A percentile compares a stretch with the other conserved stretches of the same genome.
Evolutionary conservation across 1,140 invertebrate species (phyloP).

Genomic region (Ooceraea biroi): DNA sequence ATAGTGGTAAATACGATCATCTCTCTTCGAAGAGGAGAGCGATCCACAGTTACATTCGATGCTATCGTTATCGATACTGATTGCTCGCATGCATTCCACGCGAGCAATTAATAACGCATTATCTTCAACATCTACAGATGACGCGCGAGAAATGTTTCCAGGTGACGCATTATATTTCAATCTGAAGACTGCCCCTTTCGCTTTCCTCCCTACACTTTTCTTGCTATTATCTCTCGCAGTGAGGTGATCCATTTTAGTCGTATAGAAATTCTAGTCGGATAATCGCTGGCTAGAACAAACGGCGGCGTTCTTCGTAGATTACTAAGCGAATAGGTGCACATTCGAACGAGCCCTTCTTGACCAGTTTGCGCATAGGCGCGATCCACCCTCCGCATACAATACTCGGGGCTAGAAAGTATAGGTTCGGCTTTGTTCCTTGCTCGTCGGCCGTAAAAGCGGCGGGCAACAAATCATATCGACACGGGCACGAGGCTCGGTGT

Average conservation of each 20-base stretch:
- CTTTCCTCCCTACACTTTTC: conserved; percentile 26
- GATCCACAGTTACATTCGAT: background rate
- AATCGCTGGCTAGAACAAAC: conserved; percentile 35
- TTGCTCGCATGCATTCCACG: background rate
- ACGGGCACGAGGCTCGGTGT: conserved; percentile 34
- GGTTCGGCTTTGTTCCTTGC: conserved; percentile 63
- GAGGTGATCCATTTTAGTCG: conserved; percentile 32
- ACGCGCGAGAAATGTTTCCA: background rate
- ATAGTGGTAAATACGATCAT: background rate
- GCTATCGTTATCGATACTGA: conserved; percentile 16
- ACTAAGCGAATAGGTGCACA: conserved; percentile 6
- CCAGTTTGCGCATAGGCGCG: conserved; percentile 13
- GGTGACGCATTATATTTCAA: conserved; percentile 23
- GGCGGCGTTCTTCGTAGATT: conserved; percentile 34
- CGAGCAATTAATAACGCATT: conserved; percentile 17
- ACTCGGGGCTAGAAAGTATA: conserved; percentile 42
- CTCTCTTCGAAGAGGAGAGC: background rate
- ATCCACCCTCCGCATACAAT: conserved; percentile 10
- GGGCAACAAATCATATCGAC: conserved; percentile 72
- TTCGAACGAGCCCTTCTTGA: conserved; percentile 21
- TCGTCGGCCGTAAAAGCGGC: conserved; percentile 1
- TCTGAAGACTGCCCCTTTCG: background rate
- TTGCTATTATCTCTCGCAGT: conserved; percentile 25
- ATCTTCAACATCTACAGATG: conserved; percentile 9
- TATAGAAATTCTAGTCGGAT: conserved; percentile 22